These are phyloP conservation scores for Stenopsyche tienmushanensis DNA, from an alignment of 1,140 invertebrate species.

Conservation along the genomic window DNA sequence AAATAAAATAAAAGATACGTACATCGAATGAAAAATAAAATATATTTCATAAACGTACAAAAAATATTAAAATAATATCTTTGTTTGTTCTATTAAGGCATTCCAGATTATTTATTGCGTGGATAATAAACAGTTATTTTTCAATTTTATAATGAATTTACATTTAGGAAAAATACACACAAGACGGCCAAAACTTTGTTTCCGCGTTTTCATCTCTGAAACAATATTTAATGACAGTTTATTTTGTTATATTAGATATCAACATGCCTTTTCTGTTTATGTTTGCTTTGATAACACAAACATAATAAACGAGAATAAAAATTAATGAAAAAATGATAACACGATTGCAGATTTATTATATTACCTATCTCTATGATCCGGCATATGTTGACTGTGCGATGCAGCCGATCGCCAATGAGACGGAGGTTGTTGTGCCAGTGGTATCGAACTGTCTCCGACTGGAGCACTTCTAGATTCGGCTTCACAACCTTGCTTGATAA, in stretches of 20 bases:
- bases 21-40: neutral
- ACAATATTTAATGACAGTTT: too few relatives aligned
- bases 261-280: too few relatives aligned
- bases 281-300: too few relatives aligned
- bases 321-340: neutral
- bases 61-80: neutral
- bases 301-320: constrained; percentile 2
- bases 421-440: constrained; percentile 46
- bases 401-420: constrained; percentile 50
- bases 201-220: too few relatives aligned
- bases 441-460: constrained; percentile 46
- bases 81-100: too few relatives aligned
- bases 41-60: neutral
- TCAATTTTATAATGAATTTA: too few relatives aligned
- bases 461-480: constrained; percentile 50
- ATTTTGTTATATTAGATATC: too few relatives aligned
- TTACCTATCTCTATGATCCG: constrained; percentile 34
- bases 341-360: constrained; percentile 2
- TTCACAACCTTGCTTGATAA: constrained; percentile 54
- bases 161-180: too few relatives aligned
- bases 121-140: neutral
- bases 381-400: constrained; percentile 41
- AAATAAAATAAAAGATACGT: neutral
- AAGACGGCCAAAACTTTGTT: too few relatives aligned
- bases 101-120: too few relatives aligned